Evolutionary conservation across 1,140 invertebrate species (phyloP).

Genomic region (Macrobrachium rosenbergii): DNA sequence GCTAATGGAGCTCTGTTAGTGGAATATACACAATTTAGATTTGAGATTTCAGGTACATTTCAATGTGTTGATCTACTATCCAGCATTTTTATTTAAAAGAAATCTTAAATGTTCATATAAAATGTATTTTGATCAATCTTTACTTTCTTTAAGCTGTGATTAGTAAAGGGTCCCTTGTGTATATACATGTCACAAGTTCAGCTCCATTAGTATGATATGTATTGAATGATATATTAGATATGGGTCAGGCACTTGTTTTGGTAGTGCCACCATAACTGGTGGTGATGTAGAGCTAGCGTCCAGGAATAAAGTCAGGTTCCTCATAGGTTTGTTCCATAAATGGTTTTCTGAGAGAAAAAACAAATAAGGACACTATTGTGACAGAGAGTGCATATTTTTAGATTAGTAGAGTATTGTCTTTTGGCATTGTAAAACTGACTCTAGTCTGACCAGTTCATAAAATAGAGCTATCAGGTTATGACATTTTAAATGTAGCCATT

Average conservation of each 20-base stretch:
- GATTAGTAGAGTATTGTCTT: conserved; percentile 34
- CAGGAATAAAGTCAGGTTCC: background rate
- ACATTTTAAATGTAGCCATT: conserved; percentile 41
- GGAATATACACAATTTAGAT: background rate
- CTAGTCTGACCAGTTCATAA: conserved; percentile 43
- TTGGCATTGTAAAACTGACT: conserved; percentile 25
- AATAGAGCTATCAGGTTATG: background rate
- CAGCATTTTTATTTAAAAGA: too few species aligned
- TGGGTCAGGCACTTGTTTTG: too few species aligned
- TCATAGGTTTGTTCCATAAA: background rate
- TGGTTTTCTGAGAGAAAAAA: background rate
- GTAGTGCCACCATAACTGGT: too few species aligned
- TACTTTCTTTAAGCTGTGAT: too few species aligned
- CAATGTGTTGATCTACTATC: too few species aligned
- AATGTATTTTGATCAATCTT: too few species aligned
- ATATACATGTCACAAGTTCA: too few species aligned
- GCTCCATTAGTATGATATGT: too few species aligned
- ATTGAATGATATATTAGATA: too few species aligned
- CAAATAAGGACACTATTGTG: conserved; percentile 13
- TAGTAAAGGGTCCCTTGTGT: too few species aligned
- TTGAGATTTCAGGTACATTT: background rate
- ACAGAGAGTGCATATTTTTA: background rate
- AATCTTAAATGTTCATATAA: too few species aligned
- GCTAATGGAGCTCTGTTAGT: conserved; percentile 24
- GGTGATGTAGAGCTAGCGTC: too few species aligned